These are phyloP conservation scores for Limonius californicus DNA, from an alignment of 1,140 invertebrate species.

Conservation along the genomic window DNA sequence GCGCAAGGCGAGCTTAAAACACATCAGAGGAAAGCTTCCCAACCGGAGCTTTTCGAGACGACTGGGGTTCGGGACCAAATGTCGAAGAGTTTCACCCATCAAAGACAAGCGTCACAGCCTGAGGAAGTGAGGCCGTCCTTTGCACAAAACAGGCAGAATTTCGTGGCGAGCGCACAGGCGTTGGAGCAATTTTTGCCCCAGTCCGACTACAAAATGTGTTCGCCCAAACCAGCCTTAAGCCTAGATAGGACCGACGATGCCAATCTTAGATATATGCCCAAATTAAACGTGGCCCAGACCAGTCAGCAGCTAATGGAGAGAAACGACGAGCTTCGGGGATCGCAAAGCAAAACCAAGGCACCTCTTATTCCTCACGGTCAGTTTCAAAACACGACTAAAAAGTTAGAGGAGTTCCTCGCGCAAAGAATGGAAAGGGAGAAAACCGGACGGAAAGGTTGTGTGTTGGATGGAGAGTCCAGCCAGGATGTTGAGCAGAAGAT, in stretches of 20 bases:
- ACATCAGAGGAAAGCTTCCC: slow-evolving; percentile 41
- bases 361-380: slow-evolving; percentile 37
- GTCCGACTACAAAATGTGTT: slow-evolving; percentile 37
- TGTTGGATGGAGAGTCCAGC: slow-evolving; percentile 31
- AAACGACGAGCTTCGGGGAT: slow-evolving; percentile 31
- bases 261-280: slow-evolving; percentile 20
- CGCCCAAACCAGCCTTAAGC: slow-evolving; percentile 16
- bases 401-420: slow-evolving; percentile 45
- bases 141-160: slow-evolving; percentile 28
- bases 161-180: slow-evolving; percentile 40
- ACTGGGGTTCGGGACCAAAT: slow-evolving; percentile 10
- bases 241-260: slow-evolving; percentile 22
- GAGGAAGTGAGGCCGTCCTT: slow-evolving; percentile 28
- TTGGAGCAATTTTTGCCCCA: slow-evolving; percentile 42
- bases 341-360: slow-evolving; percentile 28
- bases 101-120: slow-evolving; percentile 39
- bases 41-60: slow-evolving; percentile 32
- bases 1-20: slow-evolving; percentile 15
- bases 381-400: slow-evolving; percentile 45
- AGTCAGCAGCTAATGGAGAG: slow-evolving; percentile 25
- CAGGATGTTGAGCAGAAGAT: slow-evolving; percentile 42
- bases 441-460: slow-evolving; percentile 29
- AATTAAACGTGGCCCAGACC: slow-evolving; percentile 28
- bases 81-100: slow-evolving; percentile 31
- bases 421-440: slow-evolving; percentile 43